These are phyloP conservation scores for Pyrochroa serraticornis DNA, from an alignment of 2,888 invertebrate genomes.

Conservation along the genomic window DNA sequence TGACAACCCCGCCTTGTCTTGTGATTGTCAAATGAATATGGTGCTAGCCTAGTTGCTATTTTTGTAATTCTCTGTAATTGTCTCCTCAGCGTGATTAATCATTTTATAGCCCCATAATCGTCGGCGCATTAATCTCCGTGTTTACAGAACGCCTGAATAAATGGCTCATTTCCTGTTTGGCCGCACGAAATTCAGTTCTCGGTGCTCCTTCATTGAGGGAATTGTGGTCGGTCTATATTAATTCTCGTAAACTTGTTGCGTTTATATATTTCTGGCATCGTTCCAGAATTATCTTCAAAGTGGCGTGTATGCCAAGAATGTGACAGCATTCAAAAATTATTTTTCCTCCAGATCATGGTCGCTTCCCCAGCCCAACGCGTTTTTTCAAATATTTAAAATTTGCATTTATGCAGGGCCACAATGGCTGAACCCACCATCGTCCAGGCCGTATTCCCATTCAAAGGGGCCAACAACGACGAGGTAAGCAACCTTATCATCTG, in stretches of 20 bases:
- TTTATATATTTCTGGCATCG: conserved; percentile 46
- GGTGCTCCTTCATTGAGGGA: conserved; percentile 11
- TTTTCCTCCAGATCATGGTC: conserved; percentile 49
- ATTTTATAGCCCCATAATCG: too few species aligned
- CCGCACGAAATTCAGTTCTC: conserved; percentile 8
- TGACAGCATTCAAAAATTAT: conserved; percentile 55
- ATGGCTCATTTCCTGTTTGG: conserved; percentile 5
- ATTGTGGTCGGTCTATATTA: conserved; percentile 34
- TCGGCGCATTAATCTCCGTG: too few species aligned
- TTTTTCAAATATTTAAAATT: conserved; percentile 20
- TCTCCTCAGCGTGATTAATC: too few species aligned
- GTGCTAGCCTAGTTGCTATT: too few species aligned
- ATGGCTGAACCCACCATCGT: conserved; percentile 76
- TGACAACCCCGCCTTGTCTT: too few species aligned
- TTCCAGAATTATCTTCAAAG: conserved; percentile 47
- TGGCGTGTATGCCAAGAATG: conserved; percentile 57
- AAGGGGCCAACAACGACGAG: conserved; percentile 97
- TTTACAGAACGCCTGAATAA: neutral
- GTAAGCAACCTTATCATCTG: conserved; percentile 57
- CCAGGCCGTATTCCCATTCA: conserved; percentile 91
- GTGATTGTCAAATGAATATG: too few species aligned
- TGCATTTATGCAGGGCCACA: conserved; percentile 28
- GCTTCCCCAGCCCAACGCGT: conserved; percentile 27
- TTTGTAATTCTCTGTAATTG: too few species aligned
- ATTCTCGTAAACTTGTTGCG: conserved; percentile 41